Evolutionary conservation across 2,113 vertebrate genomes (phyloP).

Genomic region (Rhabdornis inornatus): DNA sequence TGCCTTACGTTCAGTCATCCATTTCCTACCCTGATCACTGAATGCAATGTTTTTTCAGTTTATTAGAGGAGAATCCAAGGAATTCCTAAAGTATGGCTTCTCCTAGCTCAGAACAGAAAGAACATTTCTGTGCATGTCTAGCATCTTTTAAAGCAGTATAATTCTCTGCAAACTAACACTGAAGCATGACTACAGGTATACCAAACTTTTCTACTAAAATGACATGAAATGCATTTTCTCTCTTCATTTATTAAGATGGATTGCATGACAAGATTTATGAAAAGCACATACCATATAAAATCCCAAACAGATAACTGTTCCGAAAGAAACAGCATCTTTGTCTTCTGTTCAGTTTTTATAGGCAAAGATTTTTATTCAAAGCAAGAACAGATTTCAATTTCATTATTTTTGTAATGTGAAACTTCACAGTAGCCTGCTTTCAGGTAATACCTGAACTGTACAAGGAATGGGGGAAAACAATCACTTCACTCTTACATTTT

Average conservation of each 20-base stretch:
- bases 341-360: background rate
- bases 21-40: background rate
- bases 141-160: background rate
- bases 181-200: background rate
- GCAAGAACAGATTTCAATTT: background rate
- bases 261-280: background rate
- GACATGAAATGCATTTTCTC: background rate
- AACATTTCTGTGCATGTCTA: background rate
- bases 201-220: background rate
- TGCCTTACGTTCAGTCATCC: background rate
- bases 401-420: background rate
- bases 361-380: background rate
- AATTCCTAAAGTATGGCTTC: background rate
- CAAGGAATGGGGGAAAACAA: accelerated
- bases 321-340: background rate
- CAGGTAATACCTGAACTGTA: background rate
- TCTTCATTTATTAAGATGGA: background rate
- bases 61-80: background rate
- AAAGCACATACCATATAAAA: background rate
- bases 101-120: background rate
- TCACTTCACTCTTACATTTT: background rate
- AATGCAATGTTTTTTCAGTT: background rate
- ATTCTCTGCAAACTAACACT: background rate
- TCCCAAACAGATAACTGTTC: background rate
- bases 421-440: background rate